Base-by-base conservation (phyloP, 2,888 invertebrate species). In the Leucophenga maculata region DNA sequence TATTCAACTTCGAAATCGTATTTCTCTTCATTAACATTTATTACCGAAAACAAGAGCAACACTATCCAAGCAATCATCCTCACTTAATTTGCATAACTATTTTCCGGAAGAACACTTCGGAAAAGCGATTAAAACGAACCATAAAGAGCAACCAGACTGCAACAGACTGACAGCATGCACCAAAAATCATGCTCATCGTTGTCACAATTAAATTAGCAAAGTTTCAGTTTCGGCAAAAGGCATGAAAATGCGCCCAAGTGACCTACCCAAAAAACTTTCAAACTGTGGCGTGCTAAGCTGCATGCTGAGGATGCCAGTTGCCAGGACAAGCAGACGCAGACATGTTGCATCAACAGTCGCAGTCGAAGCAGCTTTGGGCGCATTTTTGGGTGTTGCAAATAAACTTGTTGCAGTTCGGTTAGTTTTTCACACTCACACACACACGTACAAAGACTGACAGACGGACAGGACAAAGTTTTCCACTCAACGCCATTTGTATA, bases 11-110 rank as follows among this genome's bases (percentile, higher is more conserved):
- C n/a, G n/a, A n/a, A n/a, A n/a, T n/a, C n/a, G n/a, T n/a, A n/a
- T n/a, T n/a, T n/a, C n/a, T n/a, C n/a, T n/a, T n/a, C n/a, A n/a
- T n/a, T n/a, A n/a, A n/a, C n/a, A n/a, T n/a, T n/a, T n/a, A n/a
- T n/a, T n/a, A n/a, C n/a, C n/a, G n/a, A n/a, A n/a, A n/a, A n/a
- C n/a, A n/a, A n/a, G n/a, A n/a, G n/a, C 26, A 60, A 39, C 16
- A 60, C 32, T 39, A 60, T 18, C 44, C 39, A 60, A 32, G 31
- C 59, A 14, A 60, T 39, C 60, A 60, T 73, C 60, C 71, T 32
- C 75, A 82, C 73, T 78, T 80, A 82, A 80, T 83, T 77, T 74
- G 73, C 82, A 72, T 76, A 69, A 83, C 60, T 80, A 80, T 83
- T 71, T 83, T 76, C 78, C 70, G 62, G 59, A 70, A 55, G 74